phyloP scores from a whole-genome alignment of 2,888 invertebrate species.

The Sepiola atlantica region DNA sequence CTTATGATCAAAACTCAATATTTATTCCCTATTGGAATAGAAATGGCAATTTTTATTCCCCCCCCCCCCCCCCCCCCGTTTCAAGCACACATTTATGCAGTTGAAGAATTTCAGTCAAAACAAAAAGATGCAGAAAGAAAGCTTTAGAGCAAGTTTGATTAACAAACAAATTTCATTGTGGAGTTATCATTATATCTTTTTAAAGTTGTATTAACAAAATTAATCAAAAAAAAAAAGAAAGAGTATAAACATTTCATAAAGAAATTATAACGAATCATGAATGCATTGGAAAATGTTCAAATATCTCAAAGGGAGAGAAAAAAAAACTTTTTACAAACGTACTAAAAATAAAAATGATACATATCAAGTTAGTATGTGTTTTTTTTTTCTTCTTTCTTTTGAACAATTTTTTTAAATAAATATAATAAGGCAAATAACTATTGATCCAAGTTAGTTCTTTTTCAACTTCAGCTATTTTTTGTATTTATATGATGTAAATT shows the following conservation, averaged over 20 bases:
- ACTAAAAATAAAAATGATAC: background rate
- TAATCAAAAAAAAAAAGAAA: background rate
- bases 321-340: background rate
- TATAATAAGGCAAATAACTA: too few species aligned
- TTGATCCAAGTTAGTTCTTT: too few species aligned
- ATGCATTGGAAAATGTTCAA: background rate
- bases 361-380: too few species aligned
- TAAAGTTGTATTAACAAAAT: background rate
- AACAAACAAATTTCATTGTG: background rate
- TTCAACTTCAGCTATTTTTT: too few species aligned
- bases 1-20: background rate
- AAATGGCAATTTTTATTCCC: background rate
- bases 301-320: background rate
- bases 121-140: background rate
- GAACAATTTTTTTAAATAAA: too few species aligned
- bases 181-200: background rate
- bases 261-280: background rate
- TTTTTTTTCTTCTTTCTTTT: too few species aligned
- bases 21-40: background rate
- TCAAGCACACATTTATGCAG: background rate
- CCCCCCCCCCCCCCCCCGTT: background rate
- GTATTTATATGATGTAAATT: too few species aligned
- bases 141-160: background rate
- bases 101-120: background rate
- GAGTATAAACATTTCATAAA: background rate